Percentiles rank a stretch among this genome's conserved stretches.
Evolutionary conservation across 1,140 invertebrate species (phyloP).

Genomic region (Nilaparvata lugens): DNA sequence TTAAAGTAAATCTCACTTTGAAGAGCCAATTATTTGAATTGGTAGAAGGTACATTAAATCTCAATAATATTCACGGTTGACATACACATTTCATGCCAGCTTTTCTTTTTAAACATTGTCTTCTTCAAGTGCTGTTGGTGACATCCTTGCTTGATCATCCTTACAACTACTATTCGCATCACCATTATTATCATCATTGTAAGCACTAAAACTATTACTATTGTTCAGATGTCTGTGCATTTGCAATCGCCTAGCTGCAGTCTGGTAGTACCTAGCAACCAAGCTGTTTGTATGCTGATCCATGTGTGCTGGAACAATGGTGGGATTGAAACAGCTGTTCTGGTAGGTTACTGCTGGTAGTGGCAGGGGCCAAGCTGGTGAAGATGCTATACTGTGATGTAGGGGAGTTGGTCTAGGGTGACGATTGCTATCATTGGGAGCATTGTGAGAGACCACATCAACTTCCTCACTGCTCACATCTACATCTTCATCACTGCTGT

Average conservation of each 20-base stretch:
- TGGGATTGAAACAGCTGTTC: too few species aligned
- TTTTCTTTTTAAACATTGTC: too few species aligned
- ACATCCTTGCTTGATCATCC: too few species aligned
- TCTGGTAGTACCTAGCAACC: not conserved
- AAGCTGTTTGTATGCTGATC: not conserved
- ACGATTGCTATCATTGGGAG: not conserved
- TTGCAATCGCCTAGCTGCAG: not conserved
- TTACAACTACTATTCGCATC: too few species aligned
- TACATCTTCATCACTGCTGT: not conserved
- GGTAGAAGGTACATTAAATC: too few species aligned
- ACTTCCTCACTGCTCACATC: not conserved
- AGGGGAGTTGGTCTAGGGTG: not conserved
- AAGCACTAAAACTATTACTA: not conserved
- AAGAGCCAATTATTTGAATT: too few species aligned
- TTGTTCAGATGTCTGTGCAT: not conserved
- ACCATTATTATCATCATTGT: too few species aligned
- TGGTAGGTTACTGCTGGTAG: not conserved
- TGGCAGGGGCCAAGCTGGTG: not conserved
- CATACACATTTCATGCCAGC: too few species aligned
- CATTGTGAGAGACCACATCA: not conserved
- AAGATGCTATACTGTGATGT: not conserved
- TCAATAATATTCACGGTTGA: too few species aligned
- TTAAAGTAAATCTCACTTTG: too few species aligned
- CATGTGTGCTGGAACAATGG: too few species aligned
- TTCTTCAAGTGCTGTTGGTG: too few species aligned